Evolutionary conservation across 1,140 invertebrate species (phyloP).

Genomic region (Oscheius sp.): DNA sequence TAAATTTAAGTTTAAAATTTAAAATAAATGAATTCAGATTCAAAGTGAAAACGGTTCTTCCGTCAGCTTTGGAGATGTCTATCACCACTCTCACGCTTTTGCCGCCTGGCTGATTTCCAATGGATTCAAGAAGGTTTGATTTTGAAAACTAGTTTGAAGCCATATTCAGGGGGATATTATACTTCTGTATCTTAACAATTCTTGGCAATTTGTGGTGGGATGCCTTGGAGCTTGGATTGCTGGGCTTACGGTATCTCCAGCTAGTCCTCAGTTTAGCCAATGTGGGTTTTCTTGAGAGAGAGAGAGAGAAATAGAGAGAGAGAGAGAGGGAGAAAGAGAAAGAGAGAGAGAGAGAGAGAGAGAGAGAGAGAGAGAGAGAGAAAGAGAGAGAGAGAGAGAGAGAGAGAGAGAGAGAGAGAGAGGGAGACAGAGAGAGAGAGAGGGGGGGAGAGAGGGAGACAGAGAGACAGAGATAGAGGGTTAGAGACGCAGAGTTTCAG

Average conservation of each 20-base stretch:
- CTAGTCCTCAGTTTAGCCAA: slow-evolving; percentile 12
- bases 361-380: not conserved
- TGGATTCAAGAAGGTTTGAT: slow-evolving; percentile 25
- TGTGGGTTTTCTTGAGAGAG: slow-evolving; percentile 14
- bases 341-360: not conserved
- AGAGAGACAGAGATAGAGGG: no score
- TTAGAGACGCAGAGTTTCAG: slow-evolving; percentile 10
- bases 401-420: no score
- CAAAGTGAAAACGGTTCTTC: not conserved
- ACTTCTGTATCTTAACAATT: not conserved
- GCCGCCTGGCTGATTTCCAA: slow-evolving; percentile 20
- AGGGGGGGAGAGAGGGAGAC: no score
- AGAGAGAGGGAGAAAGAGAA: not conserved
- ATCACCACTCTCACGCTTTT: not conserved
- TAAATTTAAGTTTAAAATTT: not conserved
- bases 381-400: not conserved
- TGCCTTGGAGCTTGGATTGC: slow-evolving; percentile 24
- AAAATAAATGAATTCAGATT: not conserved
- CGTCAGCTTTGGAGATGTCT: not conserved
- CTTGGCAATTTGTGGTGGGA: slow-evolving; percentile 9
- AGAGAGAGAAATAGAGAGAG: no score
- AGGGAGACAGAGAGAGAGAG: no score
- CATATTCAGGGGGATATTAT: slow-evolving; percentile 23
- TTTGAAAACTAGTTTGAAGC: not conserved
- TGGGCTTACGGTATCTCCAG: slow-evolving; percentile 10